phyloP scores from a whole-genome alignment of 2,113 vertebrate genomes.

The Neodon shergylaensis region DNA sequence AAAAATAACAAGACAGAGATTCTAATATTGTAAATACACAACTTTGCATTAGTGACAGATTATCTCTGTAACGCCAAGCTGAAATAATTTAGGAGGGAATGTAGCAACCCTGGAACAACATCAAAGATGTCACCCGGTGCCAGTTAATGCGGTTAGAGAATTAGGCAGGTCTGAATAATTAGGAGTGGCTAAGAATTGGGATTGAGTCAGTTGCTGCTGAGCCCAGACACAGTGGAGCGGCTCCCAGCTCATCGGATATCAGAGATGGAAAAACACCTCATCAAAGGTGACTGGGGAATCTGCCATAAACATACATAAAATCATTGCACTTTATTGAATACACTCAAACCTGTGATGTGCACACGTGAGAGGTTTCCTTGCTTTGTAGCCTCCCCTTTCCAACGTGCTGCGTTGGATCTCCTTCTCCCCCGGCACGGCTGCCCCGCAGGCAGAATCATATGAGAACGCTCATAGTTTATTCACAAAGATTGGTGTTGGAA shows the following conservation, averaged over 20 bases:
- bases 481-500: neutral
- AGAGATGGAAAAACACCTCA: slow-evolving; percentile 46
- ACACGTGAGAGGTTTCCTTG: slow-evolving; percentile 18
- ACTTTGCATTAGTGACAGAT: slow-evolving; percentile 68
- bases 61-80: slow-evolving; percentile 61
- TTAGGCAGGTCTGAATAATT: slow-evolving; percentile 61
- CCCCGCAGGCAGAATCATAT: neutral
- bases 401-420: neutral
- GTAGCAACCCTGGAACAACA: slow-evolving; percentile 56
- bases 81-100: slow-evolving; percentile 63
- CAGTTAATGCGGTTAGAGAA: slow-evolving; percentile 64
- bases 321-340: neutral
- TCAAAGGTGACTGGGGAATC: neutral
- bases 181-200: neutral
- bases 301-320: neutral
- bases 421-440: neutral
- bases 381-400: neutral
- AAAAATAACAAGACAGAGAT: slow-evolving; percentile 69
- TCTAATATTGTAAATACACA: slow-evolving; percentile 68
- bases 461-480: neutral
- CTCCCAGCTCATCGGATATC: neutral
- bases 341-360: neutral
- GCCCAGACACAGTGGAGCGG: neutral
- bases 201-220: neutral
- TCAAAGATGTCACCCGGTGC: slow-evolving; percentile 38